These are phyloP conservation scores for Drosophila pruinosa DNA, from an alignment of 1,140 invertebrate genomes.

Conservation along the genomic window DNA sequence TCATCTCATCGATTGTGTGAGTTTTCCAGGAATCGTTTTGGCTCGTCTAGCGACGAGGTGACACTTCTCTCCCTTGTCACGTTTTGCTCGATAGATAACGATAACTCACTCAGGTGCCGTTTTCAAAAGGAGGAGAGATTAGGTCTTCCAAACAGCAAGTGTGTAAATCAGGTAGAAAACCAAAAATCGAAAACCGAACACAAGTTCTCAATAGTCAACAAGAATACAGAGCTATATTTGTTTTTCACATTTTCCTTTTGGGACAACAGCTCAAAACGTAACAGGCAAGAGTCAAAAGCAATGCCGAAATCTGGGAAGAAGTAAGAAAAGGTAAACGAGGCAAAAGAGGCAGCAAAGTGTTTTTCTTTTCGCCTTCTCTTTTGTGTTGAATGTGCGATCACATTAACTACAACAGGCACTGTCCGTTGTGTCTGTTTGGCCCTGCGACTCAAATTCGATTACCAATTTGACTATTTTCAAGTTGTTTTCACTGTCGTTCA, in stretches of 20 bases:
- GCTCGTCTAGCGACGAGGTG: slow-evolving; percentile 44
- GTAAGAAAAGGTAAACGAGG: slow-evolving; percentile 32
- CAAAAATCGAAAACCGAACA: neutral
- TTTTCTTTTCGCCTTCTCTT: slow-evolving; percentile 25
- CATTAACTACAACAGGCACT: neutral
- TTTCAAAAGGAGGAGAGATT: slow-evolving; percentile 41
- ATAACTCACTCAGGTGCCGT: slow-evolving; percentile 8
- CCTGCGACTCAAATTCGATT: slow-evolving; percentile 47
- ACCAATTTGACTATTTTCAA: slow-evolving; percentile 74
- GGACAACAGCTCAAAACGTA: slow-evolving; percentile 8
- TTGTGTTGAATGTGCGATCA: slow-evolving; percentile 6
- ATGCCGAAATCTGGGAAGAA: slow-evolving; percentile 35
- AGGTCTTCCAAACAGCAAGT: neutral
- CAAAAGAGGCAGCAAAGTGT: slow-evolving; percentile 15
- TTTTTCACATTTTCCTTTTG: slow-evolving; percentile 64
- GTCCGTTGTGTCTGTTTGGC: neutral
- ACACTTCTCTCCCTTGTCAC: slow-evolving; percentile 57
- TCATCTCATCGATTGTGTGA: neutral
- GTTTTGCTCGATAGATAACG: slow-evolving; percentile 47
- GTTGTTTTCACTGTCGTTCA: slow-evolving; percentile 56
- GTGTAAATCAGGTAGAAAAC: slow-evolving; percentile 69
- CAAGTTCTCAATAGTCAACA: slow-evolving; percentile 2
- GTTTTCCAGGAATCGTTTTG: slow-evolving; percentile 35
- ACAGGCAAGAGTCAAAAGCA: slow-evolving; percentile 35
- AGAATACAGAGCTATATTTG: slow-evolving; percentile 53